A percentile compares a stretch with the other conserved stretches of the same genome.
Evolutionary conservation across 2,888 invertebrate species (phyloP).

Genomic region (Leptopilina myrica): DNA sequence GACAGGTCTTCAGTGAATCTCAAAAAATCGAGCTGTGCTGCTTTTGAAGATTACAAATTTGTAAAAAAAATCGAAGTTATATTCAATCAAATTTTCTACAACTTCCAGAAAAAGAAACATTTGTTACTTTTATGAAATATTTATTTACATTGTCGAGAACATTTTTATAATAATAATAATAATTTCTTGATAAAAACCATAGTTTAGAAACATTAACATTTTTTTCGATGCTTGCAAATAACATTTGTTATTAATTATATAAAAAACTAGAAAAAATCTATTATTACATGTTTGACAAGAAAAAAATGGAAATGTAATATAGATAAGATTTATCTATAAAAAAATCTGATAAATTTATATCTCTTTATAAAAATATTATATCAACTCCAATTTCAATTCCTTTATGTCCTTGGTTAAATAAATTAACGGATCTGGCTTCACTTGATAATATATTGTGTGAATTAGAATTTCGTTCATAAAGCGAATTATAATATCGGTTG

Average conservation of each 20-base stretch:
- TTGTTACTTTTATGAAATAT: background rate
- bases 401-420: conserved; percentile 77
- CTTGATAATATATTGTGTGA: conserved; percentile 82
- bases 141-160: background rate
- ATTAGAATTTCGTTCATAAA: conserved; percentile 72
- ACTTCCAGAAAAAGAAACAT: background rate
- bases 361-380: background rate
- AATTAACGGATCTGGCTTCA: conserved; percentile 78
- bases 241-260: background rate
- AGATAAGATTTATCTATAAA: too few relatives aligned
- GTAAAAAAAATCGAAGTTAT: background rate
- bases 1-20: conserved; percentile 1
- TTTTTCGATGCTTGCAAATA: background rate
- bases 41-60: too few relatives aligned
- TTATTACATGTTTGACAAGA: background rate
- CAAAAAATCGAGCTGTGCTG: background rate
- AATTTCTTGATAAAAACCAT: background rate
- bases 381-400: conserved; percentile 5
- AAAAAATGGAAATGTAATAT: background rate
- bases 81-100: background rate
- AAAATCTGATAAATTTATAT: too few relatives aligned
- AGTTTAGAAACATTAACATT: background rate
- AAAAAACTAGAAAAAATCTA: background rate
- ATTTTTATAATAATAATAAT: background rate
- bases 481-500: conserved; percentile 49